phyloP scores from a whole-genome alignment of 2,797 vertebrate species.

The Crenuchus spilurus region DNA sequence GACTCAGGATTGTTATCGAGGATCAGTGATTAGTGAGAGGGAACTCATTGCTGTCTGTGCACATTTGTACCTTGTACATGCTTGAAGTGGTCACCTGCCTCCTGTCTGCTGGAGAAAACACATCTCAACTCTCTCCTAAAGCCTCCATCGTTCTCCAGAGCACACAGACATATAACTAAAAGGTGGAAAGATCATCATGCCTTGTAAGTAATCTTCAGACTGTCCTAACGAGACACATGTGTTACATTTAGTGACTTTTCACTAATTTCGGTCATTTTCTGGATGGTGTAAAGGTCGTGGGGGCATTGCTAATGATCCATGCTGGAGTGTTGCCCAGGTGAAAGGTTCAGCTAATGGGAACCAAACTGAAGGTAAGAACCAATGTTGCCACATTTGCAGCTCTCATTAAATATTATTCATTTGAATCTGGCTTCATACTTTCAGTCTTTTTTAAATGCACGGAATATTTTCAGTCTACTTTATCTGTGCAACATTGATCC shows the following conservation, averaged over 20 bases:
- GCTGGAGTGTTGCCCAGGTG: constrained; percentile 59
- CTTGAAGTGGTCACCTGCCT: too few relatives aligned
- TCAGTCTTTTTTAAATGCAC: too few relatives aligned
- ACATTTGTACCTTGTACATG: too few relatives aligned
- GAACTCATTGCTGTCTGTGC: background rate
- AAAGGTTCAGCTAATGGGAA: constrained; percentile 55
- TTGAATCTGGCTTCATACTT: background rate
- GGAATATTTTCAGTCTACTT: too few relatives aligned
- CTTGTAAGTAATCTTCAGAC: constrained; percentile 1
- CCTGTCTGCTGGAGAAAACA: background rate
- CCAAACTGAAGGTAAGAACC: constrained; percentile 58
- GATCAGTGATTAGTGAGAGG: background rate
- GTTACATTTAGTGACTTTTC: background rate
- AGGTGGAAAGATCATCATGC: background rate
- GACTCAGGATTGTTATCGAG: background rate
- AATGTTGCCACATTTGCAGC: background rate
- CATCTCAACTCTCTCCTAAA: background rate
- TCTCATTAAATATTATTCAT: background rate
- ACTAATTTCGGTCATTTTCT: background rate
- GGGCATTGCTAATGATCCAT: constrained; percentile 48
- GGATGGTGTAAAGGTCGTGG: constrained; percentile 28
- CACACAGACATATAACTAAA: background rate
- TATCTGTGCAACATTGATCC: too few relatives aligned
- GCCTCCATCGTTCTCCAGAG: constrained; percentile 5
- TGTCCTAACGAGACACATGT: background rate